These are phyloP conservation scores for Melinaea marsaeus DNA, from an alignment of 2,888 invertebrate species.

Conservation along the genomic window DNA sequence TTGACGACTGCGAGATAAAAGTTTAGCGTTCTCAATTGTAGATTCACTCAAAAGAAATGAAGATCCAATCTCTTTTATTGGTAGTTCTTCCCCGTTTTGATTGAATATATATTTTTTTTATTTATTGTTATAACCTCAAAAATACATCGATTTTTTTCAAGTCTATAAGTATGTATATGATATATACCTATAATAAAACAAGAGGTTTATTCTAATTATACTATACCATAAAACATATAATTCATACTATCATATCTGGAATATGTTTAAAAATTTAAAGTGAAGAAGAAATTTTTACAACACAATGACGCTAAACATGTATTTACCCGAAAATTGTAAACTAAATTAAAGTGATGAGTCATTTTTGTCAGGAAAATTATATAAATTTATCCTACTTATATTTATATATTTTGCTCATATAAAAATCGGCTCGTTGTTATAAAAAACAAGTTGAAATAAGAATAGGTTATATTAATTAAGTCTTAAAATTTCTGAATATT, in stretches of 20 bases:
- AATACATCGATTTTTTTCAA: too few relatives aligned
- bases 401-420: not conserved
- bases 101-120: constrained; percentile 21
- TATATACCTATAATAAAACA: too few relatives aligned
- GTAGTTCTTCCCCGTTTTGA: constrained; percentile 22
- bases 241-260: too few relatives aligned
- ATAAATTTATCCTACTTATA: not conserved
- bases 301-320: too few relatives aligned
- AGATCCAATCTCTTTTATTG: constrained; percentile 26
- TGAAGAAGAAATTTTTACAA: too few relatives aligned
- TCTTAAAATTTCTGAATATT: constrained; percentile 12
- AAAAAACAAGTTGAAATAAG: too few relatives aligned
- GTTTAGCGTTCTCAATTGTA: constrained; percentile 26
- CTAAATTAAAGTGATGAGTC: not conserved
- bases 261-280: too few relatives aligned
- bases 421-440: not conserved
- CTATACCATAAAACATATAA: too few relatives aligned
- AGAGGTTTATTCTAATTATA: too few relatives aligned
- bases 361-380: not conserved
- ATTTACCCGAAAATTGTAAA: not conserved
- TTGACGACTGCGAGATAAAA: constrained; percentile 21
- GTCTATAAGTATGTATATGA: too few relatives aligned
- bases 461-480: constrained; percentile 11
- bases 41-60: constrained; percentile 24
- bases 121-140: not conserved